phyloP scores from a whole-genome alignment of 2,888 invertebrate genomes.

The Monopis laevigella region DNA sequence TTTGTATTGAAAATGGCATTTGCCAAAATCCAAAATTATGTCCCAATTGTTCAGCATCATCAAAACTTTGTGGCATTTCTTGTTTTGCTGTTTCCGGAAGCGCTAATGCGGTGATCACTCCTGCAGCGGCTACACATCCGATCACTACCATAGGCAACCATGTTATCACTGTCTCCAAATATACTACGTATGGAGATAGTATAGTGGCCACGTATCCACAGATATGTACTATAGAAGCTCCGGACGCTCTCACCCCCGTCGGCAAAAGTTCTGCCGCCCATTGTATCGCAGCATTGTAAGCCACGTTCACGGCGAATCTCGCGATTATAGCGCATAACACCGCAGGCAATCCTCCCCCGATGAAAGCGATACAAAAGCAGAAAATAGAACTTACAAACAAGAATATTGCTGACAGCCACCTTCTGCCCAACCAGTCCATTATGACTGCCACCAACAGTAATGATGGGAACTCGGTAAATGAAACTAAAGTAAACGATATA shows the following conservation, averaged over 20 bases:
- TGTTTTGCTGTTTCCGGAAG: constrained; percentile 44
- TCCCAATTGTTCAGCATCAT: constrained; percentile 38
- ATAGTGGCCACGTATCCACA: constrained; percentile 36
- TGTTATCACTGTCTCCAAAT: constrained; percentile 29
- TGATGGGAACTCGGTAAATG: constrained; percentile 44
- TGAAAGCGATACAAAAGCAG: constrained; percentile 32
- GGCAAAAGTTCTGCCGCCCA: constrained; percentile 48
- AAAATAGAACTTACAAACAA: constrained; percentile 29
- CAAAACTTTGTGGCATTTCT: constrained; percentile 48
- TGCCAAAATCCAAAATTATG: constrained; percentile 32
- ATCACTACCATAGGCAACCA: constrained; percentile 41
- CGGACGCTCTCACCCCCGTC: constrained; percentile 39
- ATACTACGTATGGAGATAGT: constrained; percentile 44
- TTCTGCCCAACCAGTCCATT: constrained; percentile 39
- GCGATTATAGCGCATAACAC: constrained; percentile 41
- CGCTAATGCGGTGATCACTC: constrained; percentile 27
- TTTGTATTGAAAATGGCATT: constrained; percentile 35
- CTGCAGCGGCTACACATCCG: constrained; percentile 27
- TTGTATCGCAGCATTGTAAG: constrained; percentile 32
- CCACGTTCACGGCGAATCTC: constrained; percentile 40
- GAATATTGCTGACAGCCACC: constrained; percentile 28
- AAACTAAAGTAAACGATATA: constrained; percentile 40
- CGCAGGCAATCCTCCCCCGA: constrained; percentile 31
- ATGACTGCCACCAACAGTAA: constrained; percentile 34
- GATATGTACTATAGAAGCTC: constrained; percentile 37